Base-by-base conservation (phyloP, 2,113 vertebrate species). In the Triplophysa rosa region DNA sequence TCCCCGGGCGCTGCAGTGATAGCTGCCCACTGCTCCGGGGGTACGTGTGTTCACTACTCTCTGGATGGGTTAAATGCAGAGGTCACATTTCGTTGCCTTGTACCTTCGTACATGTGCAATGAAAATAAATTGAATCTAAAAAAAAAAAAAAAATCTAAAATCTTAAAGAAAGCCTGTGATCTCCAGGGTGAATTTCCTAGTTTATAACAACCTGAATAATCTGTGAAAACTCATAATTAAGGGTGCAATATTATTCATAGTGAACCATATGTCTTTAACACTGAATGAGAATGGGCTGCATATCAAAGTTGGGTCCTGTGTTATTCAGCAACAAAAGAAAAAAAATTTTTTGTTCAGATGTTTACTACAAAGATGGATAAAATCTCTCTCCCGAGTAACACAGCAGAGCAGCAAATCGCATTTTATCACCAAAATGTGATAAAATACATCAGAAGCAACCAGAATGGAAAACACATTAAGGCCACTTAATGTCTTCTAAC, bases 401-500 rank as follows among this genome's bases (percentile, higher is more conserved):
- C 26, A n/a, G 10, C 19, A 70, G 68, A 69, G 17, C n/a, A 71
- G 68, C 33, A 37, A 45, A 10, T 1, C 11, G 2, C 59, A 49
- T 74, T 74, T 74, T 29, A 74, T 63, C 72, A 45, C 40, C 23
- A 45, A 62, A 74, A 62, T 29, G n/a, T 8, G 13, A 58, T 59
- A 40, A 58, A 72, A 58, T 59, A 11, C 40, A 62, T 47, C 56
- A 62, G 58, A 26, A 21, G 45, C 71, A 29, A 47, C n/a, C 72
- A 0, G 59, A 61, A 74, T 62, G 14, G 58, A 74, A 74, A 72
- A 47, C 4, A 63, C 72, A 74, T 74, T 74, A 74, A 61, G 40
- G 40, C 56, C 54, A 59, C 21, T 37, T 62, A 74, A 63, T 74
- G 21, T 59, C 68, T 71, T 71, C 49, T 37, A 71, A 71, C 52